Conservation (phyloP, 1,140 invertebrate species). For the Caenorhabditis inopinata region DNA sequence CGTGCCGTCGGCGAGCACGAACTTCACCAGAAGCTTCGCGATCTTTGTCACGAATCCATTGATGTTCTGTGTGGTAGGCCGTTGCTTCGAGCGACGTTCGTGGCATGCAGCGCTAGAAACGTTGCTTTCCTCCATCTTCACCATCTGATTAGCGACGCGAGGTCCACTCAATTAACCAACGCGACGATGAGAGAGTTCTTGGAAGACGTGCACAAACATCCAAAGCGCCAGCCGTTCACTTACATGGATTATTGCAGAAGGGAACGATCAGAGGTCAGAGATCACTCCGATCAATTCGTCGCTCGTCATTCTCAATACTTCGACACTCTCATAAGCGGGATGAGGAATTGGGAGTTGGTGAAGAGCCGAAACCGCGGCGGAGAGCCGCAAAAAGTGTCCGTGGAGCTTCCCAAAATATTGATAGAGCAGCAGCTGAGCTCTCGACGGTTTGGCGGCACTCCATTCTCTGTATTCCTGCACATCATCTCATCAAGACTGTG, state of each 20-base stretch:
- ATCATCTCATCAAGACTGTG: not conserved
- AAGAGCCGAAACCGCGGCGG: not conserved
- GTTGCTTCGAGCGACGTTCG: not conserved
- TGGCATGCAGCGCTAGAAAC: not conserved
- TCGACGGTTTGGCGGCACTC: not conserved
- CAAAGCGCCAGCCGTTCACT: not conserved
- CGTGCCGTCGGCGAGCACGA: not conserved
- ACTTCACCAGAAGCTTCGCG: not conserved
- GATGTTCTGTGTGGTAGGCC: not conserved
- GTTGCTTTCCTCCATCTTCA: constrained; percentile 21
- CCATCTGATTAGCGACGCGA: constrained; percentile 23
- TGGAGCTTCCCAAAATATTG: not conserved
- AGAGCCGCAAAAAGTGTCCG: not conserved
- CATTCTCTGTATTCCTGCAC: not conserved
- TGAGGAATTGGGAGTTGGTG: not conserved
- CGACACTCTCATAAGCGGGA: not conserved
- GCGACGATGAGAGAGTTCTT: not conserved
- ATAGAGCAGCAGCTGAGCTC: not conserved
- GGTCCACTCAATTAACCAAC: constrained; percentile 1
- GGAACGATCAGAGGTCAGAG: not conserved
- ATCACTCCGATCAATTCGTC: no score
- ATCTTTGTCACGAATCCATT: not conserved
- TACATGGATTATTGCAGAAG: not conserved
- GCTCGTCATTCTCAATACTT: no score
- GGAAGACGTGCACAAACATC: not conserved